phyloP scores from a whole-genome alignment of 2,888 invertebrate species.

The Acanthoscelides obtectus region DNA sequence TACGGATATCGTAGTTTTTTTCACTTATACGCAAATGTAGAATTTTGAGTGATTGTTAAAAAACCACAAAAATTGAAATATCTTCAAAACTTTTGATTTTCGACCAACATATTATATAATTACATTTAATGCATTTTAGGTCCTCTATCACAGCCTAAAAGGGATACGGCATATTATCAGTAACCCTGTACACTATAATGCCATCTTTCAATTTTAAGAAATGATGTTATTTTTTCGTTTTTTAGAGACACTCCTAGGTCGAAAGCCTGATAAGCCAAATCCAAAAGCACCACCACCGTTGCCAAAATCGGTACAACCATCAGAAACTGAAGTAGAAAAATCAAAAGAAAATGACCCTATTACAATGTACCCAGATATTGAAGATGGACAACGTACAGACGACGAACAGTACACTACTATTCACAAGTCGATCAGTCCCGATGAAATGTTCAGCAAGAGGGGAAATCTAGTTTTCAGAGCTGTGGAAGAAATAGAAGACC shows the following conservation, averaged over 20 bases:
- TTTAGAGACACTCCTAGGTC: conserved; percentile 1
- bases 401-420: background rate
- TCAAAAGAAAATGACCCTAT: background rate
- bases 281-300: background rate
- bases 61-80: too few species aligned
- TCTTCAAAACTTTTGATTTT: too few species aligned
- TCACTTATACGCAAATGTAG: too few species aligned
- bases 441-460: background rate
- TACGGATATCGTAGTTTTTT: too few species aligned
- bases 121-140: too few species aligned
- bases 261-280: background rate
- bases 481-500: conserved; percentile 33
- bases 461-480: conserved; percentile 31
- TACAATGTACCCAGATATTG: background rate
- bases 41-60: too few species aligned
- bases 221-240: background rate
- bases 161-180: too few species aligned
- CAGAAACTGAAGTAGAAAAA: conserved; percentile 1
- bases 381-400: background rate
- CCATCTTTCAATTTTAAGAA: too few species aligned
- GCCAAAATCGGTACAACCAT: background rate
- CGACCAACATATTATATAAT: too few species aligned
- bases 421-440: background rate
- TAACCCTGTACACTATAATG: too few species aligned
- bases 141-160: too few species aligned